Percentiles rank a stretch among this genome's conserved stretches.
Conservation (phyloP, 2,113 vertebrate species). For the Aldabrachelys gigantea region DNA sequence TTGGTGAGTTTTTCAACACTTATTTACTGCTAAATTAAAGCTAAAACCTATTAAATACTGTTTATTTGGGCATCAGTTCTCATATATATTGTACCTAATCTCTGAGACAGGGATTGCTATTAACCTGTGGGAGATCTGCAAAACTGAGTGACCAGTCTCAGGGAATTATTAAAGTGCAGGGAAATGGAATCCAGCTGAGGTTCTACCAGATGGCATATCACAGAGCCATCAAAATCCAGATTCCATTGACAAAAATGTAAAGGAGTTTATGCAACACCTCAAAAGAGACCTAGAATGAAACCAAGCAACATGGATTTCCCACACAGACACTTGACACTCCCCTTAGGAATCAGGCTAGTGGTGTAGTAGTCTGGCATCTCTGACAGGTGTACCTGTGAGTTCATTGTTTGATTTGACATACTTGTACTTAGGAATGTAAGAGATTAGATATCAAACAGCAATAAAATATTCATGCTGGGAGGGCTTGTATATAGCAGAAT, state of each 20-base stretch:
- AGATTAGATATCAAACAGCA: background rate
- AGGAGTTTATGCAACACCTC: background rate
- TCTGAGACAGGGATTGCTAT: background rate
- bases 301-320: background rate
- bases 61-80: background rate
- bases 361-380: background rate
- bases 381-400: background rate
- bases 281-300: background rate
- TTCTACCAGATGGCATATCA: background rate
- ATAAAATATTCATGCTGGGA: no score
- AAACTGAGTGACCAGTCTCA: background rate
- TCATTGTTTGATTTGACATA: background rate
- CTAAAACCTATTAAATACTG: background rate
- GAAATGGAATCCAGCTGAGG: background rate
- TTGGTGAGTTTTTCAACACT: background rate
- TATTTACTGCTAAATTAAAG: background rate
- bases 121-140: background rate
- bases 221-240: background rate
- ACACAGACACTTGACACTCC: background rate
- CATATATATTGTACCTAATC: background rate
- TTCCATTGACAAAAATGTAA: background rate
- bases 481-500: no score
- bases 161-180: background rate
- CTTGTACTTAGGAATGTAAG: background rate
- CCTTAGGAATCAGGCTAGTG: background rate